Conservation (phyloP, 2,113 vertebrate species). For the Hyaena hyaena region DNA sequence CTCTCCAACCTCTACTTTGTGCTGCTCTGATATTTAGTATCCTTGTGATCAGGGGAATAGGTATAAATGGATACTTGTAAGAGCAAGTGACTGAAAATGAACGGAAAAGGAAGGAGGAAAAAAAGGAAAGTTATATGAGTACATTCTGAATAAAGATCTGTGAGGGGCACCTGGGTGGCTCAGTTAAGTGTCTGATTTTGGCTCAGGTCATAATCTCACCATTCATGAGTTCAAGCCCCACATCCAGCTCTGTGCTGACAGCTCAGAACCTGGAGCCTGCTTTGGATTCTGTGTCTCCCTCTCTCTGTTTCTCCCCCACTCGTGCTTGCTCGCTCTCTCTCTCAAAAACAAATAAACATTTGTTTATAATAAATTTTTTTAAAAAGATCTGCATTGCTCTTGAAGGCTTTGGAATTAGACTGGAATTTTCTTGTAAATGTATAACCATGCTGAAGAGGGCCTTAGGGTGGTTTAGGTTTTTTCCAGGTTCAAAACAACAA, state of each 20-base stretch:
- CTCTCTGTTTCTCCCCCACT: too few species aligned
- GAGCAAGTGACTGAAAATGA: slow-evolving; percentile 9
- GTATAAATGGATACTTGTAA: not conserved
- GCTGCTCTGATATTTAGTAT: not conserved
- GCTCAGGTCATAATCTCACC: too few species aligned
- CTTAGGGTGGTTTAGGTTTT: not conserved
- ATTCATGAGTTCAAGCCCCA: too few species aligned
- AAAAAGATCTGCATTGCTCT: not conserved
- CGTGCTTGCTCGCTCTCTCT: too few species aligned
- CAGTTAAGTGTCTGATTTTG: too few species aligned
- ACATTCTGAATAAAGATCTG: not conserved
- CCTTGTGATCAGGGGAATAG: not conserved
- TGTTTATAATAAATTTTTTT: too few species aligned
- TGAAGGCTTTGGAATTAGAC: slow-evolving; percentile 2
- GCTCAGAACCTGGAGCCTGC: too few species aligned
- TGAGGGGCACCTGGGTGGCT: too few species aligned
- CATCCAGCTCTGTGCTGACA: too few species aligned
- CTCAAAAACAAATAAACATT: too few species aligned
- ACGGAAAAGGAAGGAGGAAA: not conserved
- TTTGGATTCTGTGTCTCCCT: too few species aligned
- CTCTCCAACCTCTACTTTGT: not conserved
- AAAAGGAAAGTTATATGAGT: slow-evolving; percentile 13
- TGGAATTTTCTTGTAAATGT: not conserved
- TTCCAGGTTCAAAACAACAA: not conserved
- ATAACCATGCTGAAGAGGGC: not conserved